These are phyloP conservation scores for Aeoliscus strigatus DNA, from an alignment of 2,797 vertebrate genomes.

Conservation along the genomic window DNA sequence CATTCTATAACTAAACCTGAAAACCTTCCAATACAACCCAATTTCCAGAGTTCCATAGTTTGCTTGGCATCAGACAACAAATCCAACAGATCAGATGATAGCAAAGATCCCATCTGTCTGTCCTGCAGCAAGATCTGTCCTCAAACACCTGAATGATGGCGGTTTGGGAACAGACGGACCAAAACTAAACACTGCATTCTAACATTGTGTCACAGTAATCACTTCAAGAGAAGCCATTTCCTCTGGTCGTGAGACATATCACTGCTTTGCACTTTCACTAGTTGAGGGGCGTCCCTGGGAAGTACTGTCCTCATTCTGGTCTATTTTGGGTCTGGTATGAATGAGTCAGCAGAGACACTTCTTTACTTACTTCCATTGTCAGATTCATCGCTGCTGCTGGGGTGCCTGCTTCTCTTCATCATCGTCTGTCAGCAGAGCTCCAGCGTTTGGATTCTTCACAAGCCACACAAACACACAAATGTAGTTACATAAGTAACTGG, in stretches of 20 bases:
- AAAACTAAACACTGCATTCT: too few relatives aligned
- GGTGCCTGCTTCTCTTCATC: conserved; percentile 92
- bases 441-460: conserved; percentile 27
- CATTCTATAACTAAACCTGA: too few relatives aligned
- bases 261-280: conserved; percentile 1
- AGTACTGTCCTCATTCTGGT: conserved; percentile 7
- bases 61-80: too few relatives aligned
- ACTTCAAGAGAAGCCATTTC: not conserved
- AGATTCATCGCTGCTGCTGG: conserved; percentile 96
- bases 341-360: conserved; percentile 34
- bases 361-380: conserved; percentile 94
- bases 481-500: not conserved
- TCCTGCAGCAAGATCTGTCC: too few relatives aligned
- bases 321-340: conserved; percentile 27
- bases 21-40: too few relatives aligned
- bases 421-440: conserved; percentile 57
- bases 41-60: too few relatives aligned
- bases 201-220: too few relatives aligned
- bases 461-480: conserved; percentile 3
- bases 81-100: too few relatives aligned
- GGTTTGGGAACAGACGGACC: too few relatives aligned
- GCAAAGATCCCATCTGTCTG: too few relatives aligned
- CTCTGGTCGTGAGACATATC: not conserved
- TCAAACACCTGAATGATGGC: too few relatives aligned
- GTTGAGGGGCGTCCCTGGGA: conserved; percentile 2